These are phyloP conservation scores for Trichonephila inaurata DNA, from an alignment of 1,140 invertebrate species.

Conservation along the genomic window DNA sequence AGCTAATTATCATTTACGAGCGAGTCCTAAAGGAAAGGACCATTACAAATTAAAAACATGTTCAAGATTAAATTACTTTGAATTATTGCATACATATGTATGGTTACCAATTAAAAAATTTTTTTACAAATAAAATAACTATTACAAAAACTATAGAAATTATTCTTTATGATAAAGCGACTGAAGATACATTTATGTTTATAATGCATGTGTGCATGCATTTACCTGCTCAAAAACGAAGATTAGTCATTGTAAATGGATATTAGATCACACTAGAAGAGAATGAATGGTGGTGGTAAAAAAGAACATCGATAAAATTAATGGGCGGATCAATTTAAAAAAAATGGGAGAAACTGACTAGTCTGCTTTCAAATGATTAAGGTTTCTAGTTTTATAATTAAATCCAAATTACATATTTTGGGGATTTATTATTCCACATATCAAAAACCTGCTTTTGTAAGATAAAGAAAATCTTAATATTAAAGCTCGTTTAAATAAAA, in stretches of 20 bases:
- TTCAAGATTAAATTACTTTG: too few relatives aligned
- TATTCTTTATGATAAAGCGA: too few relatives aligned
- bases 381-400: slow-evolving; percentile 54
- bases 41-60: too few relatives aligned
- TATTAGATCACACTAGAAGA: not conserved
- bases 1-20: too few relatives aligned
- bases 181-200: not conserved
- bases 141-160: too few relatives aligned
- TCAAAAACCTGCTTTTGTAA: not conserved
- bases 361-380: slow-evolving; percentile 47
- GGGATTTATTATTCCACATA: slow-evolving; percentile 22
- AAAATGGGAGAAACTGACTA: slow-evolving; percentile 12
- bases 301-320: slow-evolving; percentile 27
- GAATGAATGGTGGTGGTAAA: not conserved
- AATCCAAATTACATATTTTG: slow-evolving; percentile 56
- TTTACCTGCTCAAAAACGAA: not conserved
- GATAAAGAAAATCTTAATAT: not conserved
- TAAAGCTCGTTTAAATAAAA: slow-evolving; percentile 56
- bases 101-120: too few relatives aligned
- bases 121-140: too few relatives aligned
- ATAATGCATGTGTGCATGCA: not conserved
- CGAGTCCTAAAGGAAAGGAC: too few relatives aligned
- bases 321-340: not conserved
- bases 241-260: not conserved
- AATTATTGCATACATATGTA: too few relatives aligned